Conservation (phyloP, 2,113 vertebrate species). For the Zosterops lateralis region DNA sequence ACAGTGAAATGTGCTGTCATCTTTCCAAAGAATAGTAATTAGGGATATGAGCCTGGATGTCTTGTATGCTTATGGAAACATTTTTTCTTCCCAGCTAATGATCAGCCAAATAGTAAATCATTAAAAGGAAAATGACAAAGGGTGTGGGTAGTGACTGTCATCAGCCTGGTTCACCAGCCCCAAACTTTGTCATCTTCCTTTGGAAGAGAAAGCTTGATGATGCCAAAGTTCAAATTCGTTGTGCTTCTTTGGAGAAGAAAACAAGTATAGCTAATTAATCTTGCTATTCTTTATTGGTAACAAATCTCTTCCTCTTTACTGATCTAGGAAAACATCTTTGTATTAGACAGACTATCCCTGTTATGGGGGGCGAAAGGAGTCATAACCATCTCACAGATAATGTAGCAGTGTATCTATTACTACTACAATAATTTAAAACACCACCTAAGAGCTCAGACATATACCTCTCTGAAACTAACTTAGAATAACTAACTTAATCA, state of each 20-base stretch:
- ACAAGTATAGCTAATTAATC: neutral
- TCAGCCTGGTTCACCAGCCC: neutral
- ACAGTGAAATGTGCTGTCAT: conserved; percentile 38
- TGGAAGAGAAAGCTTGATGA: neutral
- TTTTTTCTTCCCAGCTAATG: conserved; percentile 34
- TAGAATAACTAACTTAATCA: neutral
- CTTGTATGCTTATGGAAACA: conserved; percentile 38
- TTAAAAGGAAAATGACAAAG: conserved; percentile 37
- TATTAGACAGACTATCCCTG: neutral
- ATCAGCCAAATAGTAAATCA: conserved; percentile 36
- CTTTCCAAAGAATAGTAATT: conserved; percentile 48
- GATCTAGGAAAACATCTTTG: neutral
- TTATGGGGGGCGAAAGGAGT: neutral
- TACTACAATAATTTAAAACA: neutral
- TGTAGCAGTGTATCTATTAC: neutral
- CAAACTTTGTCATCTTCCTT: neutral
- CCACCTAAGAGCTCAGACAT: neutral
- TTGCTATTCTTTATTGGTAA: neutral
- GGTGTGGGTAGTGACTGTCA: neutral
- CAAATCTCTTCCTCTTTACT: neutral
- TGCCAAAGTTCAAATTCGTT: neutral
- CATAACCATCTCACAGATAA: neutral
- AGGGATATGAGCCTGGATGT: conserved; percentile 25
- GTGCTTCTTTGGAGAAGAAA: neutral
- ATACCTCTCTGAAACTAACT: neutral